Evolutionary conservation across 2,797 vertebrate species (phyloP).

Genomic region (Tauraco hartlaubi): DNA sequence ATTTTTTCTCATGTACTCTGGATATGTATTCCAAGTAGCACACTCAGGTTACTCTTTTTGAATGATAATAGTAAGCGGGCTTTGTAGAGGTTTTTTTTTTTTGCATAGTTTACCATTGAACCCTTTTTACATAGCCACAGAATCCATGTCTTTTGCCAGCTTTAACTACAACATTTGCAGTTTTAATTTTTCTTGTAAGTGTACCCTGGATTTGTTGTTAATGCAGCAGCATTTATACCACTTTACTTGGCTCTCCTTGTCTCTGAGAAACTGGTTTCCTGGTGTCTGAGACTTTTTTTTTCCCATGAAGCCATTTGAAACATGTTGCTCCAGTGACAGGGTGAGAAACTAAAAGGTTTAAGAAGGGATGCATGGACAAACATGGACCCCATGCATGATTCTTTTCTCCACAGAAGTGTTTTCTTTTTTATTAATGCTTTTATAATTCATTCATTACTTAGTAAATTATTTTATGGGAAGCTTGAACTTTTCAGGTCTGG

Average conservation of each 20-base stretch:
- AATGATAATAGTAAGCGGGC: neutral
- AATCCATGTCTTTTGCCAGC: neutral
- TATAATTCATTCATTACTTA: neutral
- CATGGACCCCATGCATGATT: neutral
- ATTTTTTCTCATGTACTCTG: neutral
- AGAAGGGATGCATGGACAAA: neutral
- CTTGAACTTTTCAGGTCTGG: neutral
- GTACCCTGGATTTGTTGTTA: neutral
- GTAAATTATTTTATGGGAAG: neutral
- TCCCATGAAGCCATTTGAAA: neutral
- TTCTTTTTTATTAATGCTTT: neutral
- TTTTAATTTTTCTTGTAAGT: neutral
- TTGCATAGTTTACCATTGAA: neutral
- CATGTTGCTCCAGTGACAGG: neutral
- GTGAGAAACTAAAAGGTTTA: neutral
- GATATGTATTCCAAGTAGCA: neutral
- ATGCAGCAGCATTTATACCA: neutral
- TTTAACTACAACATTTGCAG: neutral
- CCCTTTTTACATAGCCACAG: neutral
- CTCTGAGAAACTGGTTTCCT: neutral
- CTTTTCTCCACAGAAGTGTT: neutral
- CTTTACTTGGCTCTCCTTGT: neutral
- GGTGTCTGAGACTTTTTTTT: neutral
- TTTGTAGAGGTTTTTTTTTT: neutral
- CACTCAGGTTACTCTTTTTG: neutral